Base-by-base conservation (phyloP, 2,888 invertebrate species). In the Agrochola litura region DNA sequence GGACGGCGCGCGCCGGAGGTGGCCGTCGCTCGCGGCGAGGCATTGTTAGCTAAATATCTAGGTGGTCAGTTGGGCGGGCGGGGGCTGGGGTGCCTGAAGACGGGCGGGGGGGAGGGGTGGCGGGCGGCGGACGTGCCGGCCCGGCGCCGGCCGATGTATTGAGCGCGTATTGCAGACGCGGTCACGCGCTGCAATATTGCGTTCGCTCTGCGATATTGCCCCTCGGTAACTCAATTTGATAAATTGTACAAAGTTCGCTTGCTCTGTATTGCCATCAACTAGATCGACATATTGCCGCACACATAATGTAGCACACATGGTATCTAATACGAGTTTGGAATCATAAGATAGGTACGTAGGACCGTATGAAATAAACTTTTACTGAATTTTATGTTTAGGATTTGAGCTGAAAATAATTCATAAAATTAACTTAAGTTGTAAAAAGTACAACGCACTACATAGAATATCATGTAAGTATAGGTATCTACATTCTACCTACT, bases 131-230 rank as follows among this genome's bases (percentile, higher is more conserved):
- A 95, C 95, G 96, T 95, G 95, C 94, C 89, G 94, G 93, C 95
- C 94, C 92, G 95, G 95, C 95, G 95, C 95, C 95, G 95, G 95
- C 94, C 96, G 96, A 96, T 96, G 96, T 97, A 97, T 97, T 95
- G 97, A 97, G 96, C 97, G 97, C 95, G 96, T 95, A 95, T 96
- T 96, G 96, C 96, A 96, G 96, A 96, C 95, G 96, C 96, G 96
- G 96, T 96, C 96, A 96, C 96, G 96, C 96, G 96, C 96, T 96
- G 96, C 96, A 96, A 96, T 96, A 96, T 96, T 96, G 96, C 96
- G 96, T 96, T 94, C 96, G 95, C 95, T 95, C 92, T 93, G 92
- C 95, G 95, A 96, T 96, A 96, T 96, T 96, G 95, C 96, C 95
- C 95, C 95, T 94, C 95, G 92, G 94, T 96, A 96, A 96, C 96